These are phyloP conservation scores for Pelodiscus sinensis DNA, from an alignment of 2,113 vertebrate species.

Conservation along the genomic window DNA sequence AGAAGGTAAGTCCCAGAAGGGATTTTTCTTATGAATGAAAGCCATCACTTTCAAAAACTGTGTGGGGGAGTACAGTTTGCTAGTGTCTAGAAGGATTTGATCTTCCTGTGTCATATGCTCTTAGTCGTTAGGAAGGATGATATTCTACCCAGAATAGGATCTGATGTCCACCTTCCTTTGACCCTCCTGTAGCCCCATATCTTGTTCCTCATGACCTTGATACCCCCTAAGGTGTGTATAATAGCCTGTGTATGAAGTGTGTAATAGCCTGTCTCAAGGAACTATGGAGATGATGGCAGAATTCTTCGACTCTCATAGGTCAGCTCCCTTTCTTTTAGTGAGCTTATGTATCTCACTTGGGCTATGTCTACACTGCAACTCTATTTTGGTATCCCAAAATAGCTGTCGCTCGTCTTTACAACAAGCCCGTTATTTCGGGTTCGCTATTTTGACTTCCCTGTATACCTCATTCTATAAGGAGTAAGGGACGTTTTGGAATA, in stretches of 20 bases:
- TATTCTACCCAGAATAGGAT: neutral
- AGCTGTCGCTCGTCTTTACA: too few species aligned
- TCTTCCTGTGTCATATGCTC: neutral
- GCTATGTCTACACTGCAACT: too few species aligned
- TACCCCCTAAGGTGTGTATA: neutral
- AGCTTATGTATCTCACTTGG: fast-evolving
- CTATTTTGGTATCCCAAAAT: too few species aligned
- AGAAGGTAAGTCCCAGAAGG: conserved; percentile 74
- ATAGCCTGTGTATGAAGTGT: neutral
- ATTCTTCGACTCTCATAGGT: neutral
- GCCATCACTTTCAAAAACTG: neutral
- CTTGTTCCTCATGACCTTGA: neutral
- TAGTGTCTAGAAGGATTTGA: neutral
- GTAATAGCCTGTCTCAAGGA: fast-evolving
- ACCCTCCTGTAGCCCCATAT: neutral
- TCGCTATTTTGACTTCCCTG: too few species aligned
- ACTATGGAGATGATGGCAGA: neutral
- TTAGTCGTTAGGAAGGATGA: neutral
- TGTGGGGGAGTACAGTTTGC: neutral
- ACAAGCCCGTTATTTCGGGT: too few species aligned
- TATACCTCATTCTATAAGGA: too few species aligned
- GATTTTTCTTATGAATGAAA: conserved; percentile 65
- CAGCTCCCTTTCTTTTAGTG: neutral
- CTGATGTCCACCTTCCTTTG: neutral
- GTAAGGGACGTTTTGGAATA: too few species aligned